Percentiles rank a stretch among this genome's conserved stretches.
These are phyloP conservation scores for Pristionchus arcanus DNA, from an alignment of 2,888 invertebrate genomes.

Conservation along the genomic window DNA sequence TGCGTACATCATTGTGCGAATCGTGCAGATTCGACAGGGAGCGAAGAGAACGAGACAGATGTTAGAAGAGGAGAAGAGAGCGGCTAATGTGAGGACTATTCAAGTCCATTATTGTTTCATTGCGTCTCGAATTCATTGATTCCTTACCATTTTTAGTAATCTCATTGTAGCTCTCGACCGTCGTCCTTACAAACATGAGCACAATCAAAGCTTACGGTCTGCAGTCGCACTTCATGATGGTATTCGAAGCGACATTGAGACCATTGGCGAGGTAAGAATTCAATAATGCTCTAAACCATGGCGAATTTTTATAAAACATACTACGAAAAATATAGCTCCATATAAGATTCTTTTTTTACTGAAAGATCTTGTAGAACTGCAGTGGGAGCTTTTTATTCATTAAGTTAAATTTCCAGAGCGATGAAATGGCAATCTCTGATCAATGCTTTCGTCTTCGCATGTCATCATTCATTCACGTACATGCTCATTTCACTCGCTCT, in stretches of 20 bases:
- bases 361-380: too few relatives aligned
- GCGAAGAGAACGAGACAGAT: conserved; percentile 74
- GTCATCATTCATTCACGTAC: conserved; percentile 75
- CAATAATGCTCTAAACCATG: too few relatives aligned
- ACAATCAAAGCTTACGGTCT: conserved; percentile 78
- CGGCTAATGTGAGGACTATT: conserved; percentile 66
- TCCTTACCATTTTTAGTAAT: too few relatives aligned
- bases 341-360: too few relatives aligned
- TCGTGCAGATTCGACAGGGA: conserved; percentile 70
- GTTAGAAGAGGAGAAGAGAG: conserved; percentile 77
- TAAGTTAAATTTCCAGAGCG: conserved; percentile 69
- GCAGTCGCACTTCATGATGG: conserved; percentile 73
- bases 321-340: too few relatives aligned
- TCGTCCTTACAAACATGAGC: conserved; percentile 76
- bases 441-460: conserved; percentile 76
- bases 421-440: conserved; percentile 76
- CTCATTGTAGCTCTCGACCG: conserved; percentile 66
- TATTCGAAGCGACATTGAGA: conserved; percentile 73
- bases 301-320: too few relatives aligned
- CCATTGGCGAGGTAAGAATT: conserved; percentile 70
- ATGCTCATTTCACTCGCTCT: conserved; percentile 76
- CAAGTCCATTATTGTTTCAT: background rate
- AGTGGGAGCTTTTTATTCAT: too few relatives aligned
- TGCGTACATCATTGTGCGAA: conserved; percentile 74
- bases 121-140: background rate